Base-by-base conservation (phyloP, 2,888 invertebrate genomes). In the Timema cristinae region DNA sequence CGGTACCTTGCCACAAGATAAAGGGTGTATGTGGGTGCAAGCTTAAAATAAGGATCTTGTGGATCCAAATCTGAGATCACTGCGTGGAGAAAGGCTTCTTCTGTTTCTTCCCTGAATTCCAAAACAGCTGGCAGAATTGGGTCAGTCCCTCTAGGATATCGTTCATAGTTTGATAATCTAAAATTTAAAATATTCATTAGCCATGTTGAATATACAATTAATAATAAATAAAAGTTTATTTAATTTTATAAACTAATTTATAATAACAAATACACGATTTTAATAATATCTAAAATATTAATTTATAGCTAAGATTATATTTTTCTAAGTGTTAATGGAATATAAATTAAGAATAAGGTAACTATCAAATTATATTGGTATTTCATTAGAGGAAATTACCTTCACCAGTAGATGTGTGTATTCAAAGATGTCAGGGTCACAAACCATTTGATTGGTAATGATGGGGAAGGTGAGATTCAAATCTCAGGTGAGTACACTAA, bases 1-100 rank as follows among this genome's bases (percentile, higher is more conserved):
- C 97, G 89, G 81, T 97, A 97, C 87, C 95, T 88, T 74, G 96
- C 94, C 77, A 96, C 95, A 80, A 99, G 87, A 83, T 99, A 99
- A 48, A 99, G 87, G 4, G 97, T 93, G 84, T 98, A 99, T 49
- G 98, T 97, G 0, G 98, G 98, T 0, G 98, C 95, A 75, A 99
- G 87, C 81, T 97, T 96, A 85, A 98, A 98, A 77, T 94, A 93
- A 11, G 93, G 93, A 73, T 91, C 90, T 80, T 91, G 91, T 13
- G 95, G 94, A 82, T 95, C 96, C 76, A 96, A 87, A 77, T 96
- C 91, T 52, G 92, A 89, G 80, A 97, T 91, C 75, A 97, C 92
- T 61, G 94, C 91, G 74, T 92, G 91, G 69, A 98, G 85, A 83
- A 98, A 95, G 77, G 92, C 90, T 80, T 96, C 95, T 84, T 98